Evolutionary conservation across 2,888 invertebrate genomes (phyloP).

Genomic region (Caenorhabditis doughertyi): DNA sequence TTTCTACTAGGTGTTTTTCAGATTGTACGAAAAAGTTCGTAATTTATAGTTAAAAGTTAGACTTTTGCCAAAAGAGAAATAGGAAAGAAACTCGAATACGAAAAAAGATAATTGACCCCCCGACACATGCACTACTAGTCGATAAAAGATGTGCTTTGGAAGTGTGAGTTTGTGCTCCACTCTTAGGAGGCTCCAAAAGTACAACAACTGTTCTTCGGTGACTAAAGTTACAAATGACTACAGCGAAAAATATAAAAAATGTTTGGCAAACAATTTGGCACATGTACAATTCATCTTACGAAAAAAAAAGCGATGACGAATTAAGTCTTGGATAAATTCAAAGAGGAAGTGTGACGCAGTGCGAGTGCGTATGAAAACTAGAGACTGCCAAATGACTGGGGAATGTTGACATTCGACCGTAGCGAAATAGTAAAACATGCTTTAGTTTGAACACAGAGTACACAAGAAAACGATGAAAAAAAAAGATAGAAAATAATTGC

Average conservation of each 20-base stretch:
- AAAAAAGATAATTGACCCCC: background rate
- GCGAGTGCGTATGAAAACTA: slow-evolving; percentile 39
- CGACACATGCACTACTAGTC: background rate
- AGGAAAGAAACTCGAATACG: background rate
- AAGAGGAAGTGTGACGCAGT: slow-evolving; percentile 40
- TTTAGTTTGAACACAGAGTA: slow-evolving; percentile 22
- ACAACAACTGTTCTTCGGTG: slow-evolving; percentile 42
- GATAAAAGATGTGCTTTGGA: background rate
- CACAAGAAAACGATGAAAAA: slow-evolving; percentile 20
- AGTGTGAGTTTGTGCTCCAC: slow-evolving; percentile 25
- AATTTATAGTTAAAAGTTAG: background rate
- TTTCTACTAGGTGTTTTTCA: background rate
- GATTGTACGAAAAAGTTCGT: background rate
- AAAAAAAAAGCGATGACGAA: slow-evolving; percentile 41
- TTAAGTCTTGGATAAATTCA: slow-evolving; percentile 42
- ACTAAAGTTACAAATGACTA: slow-evolving; percentile 34
- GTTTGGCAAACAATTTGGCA: slow-evolving; percentile 44
- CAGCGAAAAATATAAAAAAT: slow-evolving; percentile 3
- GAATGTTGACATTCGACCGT: slow-evolving; percentile 61
- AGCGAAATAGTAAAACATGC: slow-evolving; percentile 53
- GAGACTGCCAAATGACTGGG: slow-evolving; percentile 58
- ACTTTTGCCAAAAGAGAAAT: no score
- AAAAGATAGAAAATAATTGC: slow-evolving; percentile 18
- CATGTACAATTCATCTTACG: background rate
- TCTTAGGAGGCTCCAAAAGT: slow-evolving; percentile 17